Conservation (phyloP, 2,797 vertebrate species). For the Thripadectes ignobilis region DNA sequence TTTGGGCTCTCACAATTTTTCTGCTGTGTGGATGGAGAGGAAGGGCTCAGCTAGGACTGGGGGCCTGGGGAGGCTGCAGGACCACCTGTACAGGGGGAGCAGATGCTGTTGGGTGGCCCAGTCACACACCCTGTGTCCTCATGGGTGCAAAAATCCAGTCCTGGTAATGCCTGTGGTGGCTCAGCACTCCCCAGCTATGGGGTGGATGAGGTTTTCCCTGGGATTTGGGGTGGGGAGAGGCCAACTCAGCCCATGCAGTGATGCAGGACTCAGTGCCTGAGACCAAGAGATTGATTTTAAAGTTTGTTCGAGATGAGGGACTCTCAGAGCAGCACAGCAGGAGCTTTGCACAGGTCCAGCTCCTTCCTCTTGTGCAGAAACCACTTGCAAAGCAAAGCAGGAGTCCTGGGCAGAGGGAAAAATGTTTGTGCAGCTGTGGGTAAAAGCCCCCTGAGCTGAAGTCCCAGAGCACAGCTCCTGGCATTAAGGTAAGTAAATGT, state of each 20-base stretch:
- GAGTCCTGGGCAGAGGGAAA: neutral
- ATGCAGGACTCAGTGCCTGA: too few relatives aligned
- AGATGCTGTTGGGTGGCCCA: neutral
- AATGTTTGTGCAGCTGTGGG: rapidly evolving
- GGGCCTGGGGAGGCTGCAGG: neutral
- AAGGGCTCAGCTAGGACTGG: neutral
- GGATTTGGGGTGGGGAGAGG: neutral
- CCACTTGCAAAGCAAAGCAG: rapidly evolving
- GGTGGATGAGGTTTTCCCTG: neutral
- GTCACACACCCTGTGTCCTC: rapidly evolving
- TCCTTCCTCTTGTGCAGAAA: neutral
- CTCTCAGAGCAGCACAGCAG: neutral
- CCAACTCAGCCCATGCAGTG: neutral
- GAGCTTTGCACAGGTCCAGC: neutral
- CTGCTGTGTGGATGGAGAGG: neutral
- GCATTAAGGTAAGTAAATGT: neutral
- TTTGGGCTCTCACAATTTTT: neutral
- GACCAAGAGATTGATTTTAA: neutral
- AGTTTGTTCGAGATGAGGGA: neutral
- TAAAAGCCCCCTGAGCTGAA: neutral
- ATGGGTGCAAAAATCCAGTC: neutral
- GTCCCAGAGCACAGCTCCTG: neutral
- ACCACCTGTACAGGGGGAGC: rapidly evolving
- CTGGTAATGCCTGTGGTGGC: rapidly evolving
- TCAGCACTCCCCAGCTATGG: neutral